These are phyloP conservation scores for Keiferia lycopersicella DNA, from an alignment of 2,888 invertebrate species.

Conservation along the genomic window DNA sequence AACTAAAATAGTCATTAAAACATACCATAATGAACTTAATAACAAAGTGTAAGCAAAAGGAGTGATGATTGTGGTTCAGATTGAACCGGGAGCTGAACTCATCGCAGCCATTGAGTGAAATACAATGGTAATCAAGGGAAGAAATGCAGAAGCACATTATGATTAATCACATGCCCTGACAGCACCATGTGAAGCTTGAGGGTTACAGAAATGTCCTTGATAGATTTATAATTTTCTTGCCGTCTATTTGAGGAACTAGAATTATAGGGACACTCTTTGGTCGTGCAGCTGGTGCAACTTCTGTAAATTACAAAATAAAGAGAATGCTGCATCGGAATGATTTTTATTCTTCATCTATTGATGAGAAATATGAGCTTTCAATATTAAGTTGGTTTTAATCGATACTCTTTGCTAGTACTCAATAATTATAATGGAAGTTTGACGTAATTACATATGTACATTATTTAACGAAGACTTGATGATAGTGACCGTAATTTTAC, in stretches of 20 bases:
- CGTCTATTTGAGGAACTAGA: background rate
- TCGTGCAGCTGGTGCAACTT: background rate
- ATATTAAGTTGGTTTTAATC: too few species aligned
- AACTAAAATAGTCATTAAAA: conserved; percentile 58
- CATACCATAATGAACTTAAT: conserved; percentile 49
- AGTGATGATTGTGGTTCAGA: conserved; percentile 56
- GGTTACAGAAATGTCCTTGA: conserved; percentile 15
- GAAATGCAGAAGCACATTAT: conserved; percentile 57
- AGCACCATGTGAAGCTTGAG: conserved; percentile 3
- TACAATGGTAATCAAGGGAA: conserved; percentile 63
- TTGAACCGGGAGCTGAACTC: conserved; percentile 61
- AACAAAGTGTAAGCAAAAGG: conserved; percentile 54
- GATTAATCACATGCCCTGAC: conserved; percentile 57
- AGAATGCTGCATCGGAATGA: too few species aligned
- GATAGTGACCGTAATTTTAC: too few species aligned
- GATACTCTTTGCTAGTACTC: too few species aligned
- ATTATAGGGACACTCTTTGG: conserved; percentile 2
- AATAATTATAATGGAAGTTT: too few species aligned
- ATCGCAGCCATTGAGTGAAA: conserved; percentile 56
- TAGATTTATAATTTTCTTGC: conserved; percentile 17
- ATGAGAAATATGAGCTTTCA: too few species aligned
- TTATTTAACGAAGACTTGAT: too few species aligned
- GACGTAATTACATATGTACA: too few species aligned
- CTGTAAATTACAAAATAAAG: background rate
- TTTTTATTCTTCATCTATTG: too few species aligned